Percentiles rank a stretch among this genome's conserved stretches.
Conservation (phyloP, 2,113 vertebrate species). For the Osmerus mordax region DNA sequence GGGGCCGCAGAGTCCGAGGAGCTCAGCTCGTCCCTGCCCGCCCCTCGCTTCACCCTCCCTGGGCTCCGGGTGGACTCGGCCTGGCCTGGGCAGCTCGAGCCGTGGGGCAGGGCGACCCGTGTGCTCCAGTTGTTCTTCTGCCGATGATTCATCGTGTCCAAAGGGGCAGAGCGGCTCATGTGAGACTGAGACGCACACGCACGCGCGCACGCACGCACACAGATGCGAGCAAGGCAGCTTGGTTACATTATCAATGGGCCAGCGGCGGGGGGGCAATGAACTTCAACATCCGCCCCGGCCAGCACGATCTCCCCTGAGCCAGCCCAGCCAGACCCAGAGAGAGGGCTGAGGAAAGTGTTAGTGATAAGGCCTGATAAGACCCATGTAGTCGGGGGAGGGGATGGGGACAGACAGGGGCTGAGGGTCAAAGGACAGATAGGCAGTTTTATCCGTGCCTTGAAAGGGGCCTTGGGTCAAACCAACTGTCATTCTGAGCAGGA, state of each 20-base stretch:
- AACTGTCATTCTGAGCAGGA: constrained; percentile 51
- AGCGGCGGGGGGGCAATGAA: constrained; percentile 38
- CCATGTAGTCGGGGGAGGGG: constrained; percentile 37
- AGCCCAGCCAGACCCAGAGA: constrained; percentile 34
- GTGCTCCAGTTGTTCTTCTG: constrained; percentile 67
- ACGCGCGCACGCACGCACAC: constrained; percentile 29
- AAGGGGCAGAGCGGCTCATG: constrained; percentile 49
- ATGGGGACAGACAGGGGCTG: constrained; percentile 42
- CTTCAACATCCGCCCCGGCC: constrained; percentile 42
- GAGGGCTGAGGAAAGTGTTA: constrained; percentile 32
- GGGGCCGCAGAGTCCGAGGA: constrained; percentile 36
- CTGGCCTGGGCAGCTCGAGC: constrained; percentile 54
- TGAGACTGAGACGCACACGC: constrained; percentile 12
- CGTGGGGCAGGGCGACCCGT: constrained; percentile 60
- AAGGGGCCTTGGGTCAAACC: constrained; percentile 50
- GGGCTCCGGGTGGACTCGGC: constrained; percentile 51
- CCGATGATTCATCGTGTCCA: constrained; percentile 66
- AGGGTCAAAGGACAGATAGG: constrained; percentile 50
- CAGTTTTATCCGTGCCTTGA: constrained; percentile 47
- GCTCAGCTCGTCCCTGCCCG: constrained; percentile 47
- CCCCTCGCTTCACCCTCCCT: constrained; percentile 46
- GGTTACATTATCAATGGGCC: constrained; percentile 59
- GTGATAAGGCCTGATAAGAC: constrained; percentile 53
- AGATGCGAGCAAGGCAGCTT: constrained; percentile 63
- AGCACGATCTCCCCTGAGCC: constrained; percentile 33